Evolutionary conservation across 2,888 invertebrate genomes (phyloP), one percentile per base, ranked within the genome.

Genomic region (Muschampia plurimacula): DNA sequence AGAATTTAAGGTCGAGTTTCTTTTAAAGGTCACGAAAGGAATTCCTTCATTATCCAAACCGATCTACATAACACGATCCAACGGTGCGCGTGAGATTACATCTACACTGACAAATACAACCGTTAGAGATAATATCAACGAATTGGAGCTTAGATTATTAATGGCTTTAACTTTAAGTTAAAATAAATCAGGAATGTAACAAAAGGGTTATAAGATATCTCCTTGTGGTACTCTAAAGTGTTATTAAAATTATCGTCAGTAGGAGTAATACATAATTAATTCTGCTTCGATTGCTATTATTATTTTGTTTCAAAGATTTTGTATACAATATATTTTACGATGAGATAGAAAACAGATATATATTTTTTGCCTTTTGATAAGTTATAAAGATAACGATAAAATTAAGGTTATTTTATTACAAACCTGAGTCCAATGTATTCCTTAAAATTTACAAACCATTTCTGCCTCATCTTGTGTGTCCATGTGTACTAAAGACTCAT

Each of bases 61-160:
- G 63, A 64, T 69, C 69, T 32, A 46, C 49, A 22, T 39, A 41
- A 57, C 69, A 64, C 57, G 64, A 64, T 44, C 55, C 41, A 22
- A 22, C 55, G 69, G 36, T 39, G 67, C 67, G 52, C 69, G 69
- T 57, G 69, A 70, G 64, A 64, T 64, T 64, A n/a, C n/a, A 69
- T 69, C 64, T 69, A 64, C 64, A 57, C 44, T n/a, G 44, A 57
- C 57, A 52, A 63, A 41, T 52, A 55, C 10, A 28, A 70, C 69
- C 64, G 64, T 70, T 70, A 46, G 6, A 70, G 69, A 57, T 69
- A 69, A 69, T n/a, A 46, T 46, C 41, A 46, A 52, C 39, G 41
- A 49, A 52, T 63, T 55, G 41, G 55, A 66, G 12, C 44, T 52
- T 57, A 59, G 13, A 41, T 39, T 44, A 57, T 57, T 59, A 15